Base-by-base conservation (phyloP, 2,113 vertebrate genomes). In the Lepidothrix coronata region DNA sequence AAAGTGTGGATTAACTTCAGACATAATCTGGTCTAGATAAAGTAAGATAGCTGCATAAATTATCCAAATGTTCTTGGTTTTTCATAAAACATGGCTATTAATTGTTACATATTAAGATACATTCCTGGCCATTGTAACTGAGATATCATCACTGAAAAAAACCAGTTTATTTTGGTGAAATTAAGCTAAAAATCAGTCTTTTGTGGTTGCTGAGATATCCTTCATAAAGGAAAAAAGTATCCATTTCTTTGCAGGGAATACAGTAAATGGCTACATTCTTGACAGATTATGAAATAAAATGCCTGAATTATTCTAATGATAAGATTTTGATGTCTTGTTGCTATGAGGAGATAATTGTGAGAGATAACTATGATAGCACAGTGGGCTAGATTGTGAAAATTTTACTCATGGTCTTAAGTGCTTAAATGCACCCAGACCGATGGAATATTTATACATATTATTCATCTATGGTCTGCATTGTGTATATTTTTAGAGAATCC, bases 211-310 rank as follows among this genome's bases (percentile, higher is more conserved):
- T 82, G 62, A 73, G 39, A 76, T 91, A 67, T 86, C 5, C 9
- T 80, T 67, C 46, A 88, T 92, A 39, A 61, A 67, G n/a, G 14
- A 43, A 46, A 89, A 59, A 59, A 72, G 31, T 44, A n/a, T 5
- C 35, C 9, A 5, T 89, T 65, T 84, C 41, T 88, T 89, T 89
- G 59, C 88, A 41, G 72, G 62, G 81, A 97, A 91, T 76, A 85
- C 37, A 96, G 71, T 55, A 59, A 94, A 2, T 76, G 41, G 18
- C 74, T 93, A 57, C 17, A 2, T 84, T 88, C 8, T 0, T 91
- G 58, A 82, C 68, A 87, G 55, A 9, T 86, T 94, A 63, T 93
- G 76, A 92, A 96, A 92, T 67, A 80, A 94, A 97, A 91, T 96
- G 75, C 61, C 35, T 44, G 43, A 85, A 84, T 86, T 91, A 95